Percentiles rank a stretch among this genome's conserved stretches.
These are phyloP conservation scores for Corbicula japonica DNA, from an alignment of 2,888 invertebrate genomes.

Conservation along the genomic window DNA sequence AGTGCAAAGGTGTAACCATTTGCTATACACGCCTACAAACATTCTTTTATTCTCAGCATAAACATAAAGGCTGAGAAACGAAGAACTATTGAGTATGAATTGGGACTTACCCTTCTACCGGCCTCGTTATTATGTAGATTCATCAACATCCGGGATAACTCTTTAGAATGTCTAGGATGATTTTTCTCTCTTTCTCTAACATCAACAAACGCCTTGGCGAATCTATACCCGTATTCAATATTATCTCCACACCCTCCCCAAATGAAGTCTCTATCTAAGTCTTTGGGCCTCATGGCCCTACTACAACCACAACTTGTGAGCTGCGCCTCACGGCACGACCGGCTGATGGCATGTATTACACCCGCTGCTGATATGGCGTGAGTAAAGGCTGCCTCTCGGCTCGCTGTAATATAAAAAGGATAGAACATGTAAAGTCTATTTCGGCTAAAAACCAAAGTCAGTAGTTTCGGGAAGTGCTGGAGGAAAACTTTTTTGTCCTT, in stretches of 20 bases:
- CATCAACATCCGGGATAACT: slow-evolving; percentile 95
- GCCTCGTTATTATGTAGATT: slow-evolving; percentile 99
- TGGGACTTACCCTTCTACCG: slow-evolving; percentile 95
- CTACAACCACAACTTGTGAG: slow-evolving; percentile 96
- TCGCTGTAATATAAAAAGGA: slow-evolving; percentile 85
- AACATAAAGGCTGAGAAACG: no score
- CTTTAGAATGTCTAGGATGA: slow-evolving; percentile 93
- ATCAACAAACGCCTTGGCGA: slow-evolving; percentile 97
- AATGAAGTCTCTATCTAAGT: slow-evolving; percentile 96
- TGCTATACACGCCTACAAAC: no score
- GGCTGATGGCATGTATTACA: slow-evolving; percentile 94
- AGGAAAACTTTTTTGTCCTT: no score
- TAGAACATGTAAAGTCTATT: background rate
- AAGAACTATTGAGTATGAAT: no score
- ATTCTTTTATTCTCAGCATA: no score
- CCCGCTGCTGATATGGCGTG: slow-evolving; percentile 89
- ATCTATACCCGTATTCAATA: slow-evolving; percentile 94
- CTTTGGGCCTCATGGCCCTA: slow-evolving; percentile 92
- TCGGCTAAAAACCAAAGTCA: background rate
- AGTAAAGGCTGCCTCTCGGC: slow-evolving; percentile 89
- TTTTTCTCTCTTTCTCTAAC: slow-evolving; percentile 93
- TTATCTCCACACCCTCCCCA: slow-evolving; percentile 99
- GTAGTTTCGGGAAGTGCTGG: background rate
- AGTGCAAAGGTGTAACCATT: no score
- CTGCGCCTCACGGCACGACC: slow-evolving; percentile 96